Evolutionary conservation across 2,888 invertebrate species (phyloP).

Genomic region (Platypus cylindrus): DNA sequence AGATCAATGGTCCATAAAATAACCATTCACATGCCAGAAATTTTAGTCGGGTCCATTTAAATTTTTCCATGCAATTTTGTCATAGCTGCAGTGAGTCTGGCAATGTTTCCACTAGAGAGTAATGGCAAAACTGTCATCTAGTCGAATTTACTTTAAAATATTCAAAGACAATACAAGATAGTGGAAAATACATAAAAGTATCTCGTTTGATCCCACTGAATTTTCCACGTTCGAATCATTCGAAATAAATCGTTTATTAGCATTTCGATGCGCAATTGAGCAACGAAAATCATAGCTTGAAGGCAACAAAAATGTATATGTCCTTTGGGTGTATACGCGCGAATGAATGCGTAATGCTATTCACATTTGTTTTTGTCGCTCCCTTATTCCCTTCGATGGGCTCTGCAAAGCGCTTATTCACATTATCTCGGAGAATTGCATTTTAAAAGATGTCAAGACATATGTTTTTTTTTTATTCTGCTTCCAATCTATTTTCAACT

Average conservation of each 20-base stretch:
- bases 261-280: conserved; percentile 13
- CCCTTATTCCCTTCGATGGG: conserved; percentile 26
- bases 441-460: conserved; percentile 34
- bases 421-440: conserved; percentile 35
- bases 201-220: too few relatives aligned
- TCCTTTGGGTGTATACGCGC: conserved; percentile 23
- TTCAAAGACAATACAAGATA: too few relatives aligned
- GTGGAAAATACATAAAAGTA: too few relatives aligned
- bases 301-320: conserved; percentile 24
- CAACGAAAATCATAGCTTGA: conserved; percentile 23
- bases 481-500: too few relatives aligned
- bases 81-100: too few relatives aligned
- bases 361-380: conserved; percentile 38
- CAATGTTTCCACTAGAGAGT: too few relatives aligned
- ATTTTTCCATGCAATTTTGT: too few relatives aligned
- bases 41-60: too few relatives aligned
- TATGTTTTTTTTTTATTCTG: too few relatives aligned
- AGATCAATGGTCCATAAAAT: neutral
- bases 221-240: conserved; percentile 5
- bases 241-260: conserved; percentile 4
- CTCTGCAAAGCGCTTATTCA: conserved; percentile 30
- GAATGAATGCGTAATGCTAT: conserved; percentile 36
- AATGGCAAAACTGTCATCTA: too few relatives aligned
- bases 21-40: too few relatives aligned
- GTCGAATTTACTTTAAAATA: too few relatives aligned